These are phyloP conservation scores for Andricus quercusramuli DNA, from an alignment of 2,888 invertebrate genomes.

Conservation along the genomic window DNA sequence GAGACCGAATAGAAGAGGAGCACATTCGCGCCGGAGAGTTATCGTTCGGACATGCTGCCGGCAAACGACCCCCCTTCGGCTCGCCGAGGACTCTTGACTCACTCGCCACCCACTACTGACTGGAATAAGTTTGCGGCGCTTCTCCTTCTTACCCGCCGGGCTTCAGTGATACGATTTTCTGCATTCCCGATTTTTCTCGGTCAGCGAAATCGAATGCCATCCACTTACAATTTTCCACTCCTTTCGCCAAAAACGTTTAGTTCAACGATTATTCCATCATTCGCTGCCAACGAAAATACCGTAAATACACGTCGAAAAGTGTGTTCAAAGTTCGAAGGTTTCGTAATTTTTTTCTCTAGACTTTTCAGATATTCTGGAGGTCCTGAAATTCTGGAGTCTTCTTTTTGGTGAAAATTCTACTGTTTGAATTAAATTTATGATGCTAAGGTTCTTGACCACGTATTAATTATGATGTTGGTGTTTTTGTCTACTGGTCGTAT, in stretches of 20 bases:
- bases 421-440: too few relatives aligned
- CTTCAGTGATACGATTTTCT: constrained; percentile 5
- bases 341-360: neutral
- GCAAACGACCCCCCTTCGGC: constrained; percentile 53
- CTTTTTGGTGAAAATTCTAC: too few relatives aligned
- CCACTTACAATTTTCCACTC: constrained; percentile 7
- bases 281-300: neutral
- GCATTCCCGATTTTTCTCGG: constrained; percentile 10
- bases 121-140: constrained; percentile 43
- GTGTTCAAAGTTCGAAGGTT: constrained; percentile 1
- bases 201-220: constrained; percentile 12
- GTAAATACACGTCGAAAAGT: neutral
- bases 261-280: neutral
- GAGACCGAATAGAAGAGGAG: constrained; percentile 31
- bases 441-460: too few relatives aligned
- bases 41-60: constrained; percentile 62
- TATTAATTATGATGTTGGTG: too few relatives aligned
- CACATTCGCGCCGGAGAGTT: constrained; percentile 61
- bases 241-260: constrained; percentile 6
- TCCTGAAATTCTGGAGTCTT: too few relatives aligned
- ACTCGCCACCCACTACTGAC: constrained; percentile 43
- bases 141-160: neutral
- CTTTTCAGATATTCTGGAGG: too few relatives aligned
- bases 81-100: constrained; percentile 55
- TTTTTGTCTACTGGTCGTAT: too few relatives aligned